Base-by-base conservation (phyloP, 2,888 invertebrate genomes). In the Congeria kusceri region DNA sequence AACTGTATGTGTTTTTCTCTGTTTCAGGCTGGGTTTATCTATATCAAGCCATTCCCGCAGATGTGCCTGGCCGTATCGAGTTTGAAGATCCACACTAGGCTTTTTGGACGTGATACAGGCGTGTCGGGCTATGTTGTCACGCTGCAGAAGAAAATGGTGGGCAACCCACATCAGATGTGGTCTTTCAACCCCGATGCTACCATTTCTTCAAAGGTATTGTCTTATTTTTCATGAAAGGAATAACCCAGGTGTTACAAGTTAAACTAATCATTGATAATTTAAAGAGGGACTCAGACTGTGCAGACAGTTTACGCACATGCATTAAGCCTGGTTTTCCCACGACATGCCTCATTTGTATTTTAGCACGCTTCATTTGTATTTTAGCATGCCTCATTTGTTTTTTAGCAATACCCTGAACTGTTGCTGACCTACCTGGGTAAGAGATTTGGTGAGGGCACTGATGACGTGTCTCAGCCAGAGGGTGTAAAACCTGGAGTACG, bases 351-450 rank as follows among this genome's bases (percentile, higher is more conserved):
- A 32, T 39, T n/a, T 39, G 9, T 39, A 39, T 7, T 3, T 39
- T 39, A 39, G 15, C 39, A 39, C 15, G 3, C 3, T 39, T 39
- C 39, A 9, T 39, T 15, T 1, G 5, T 9, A 1, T 39, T 39
- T 11, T 7, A 39, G 13, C 15, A 39, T 53, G 13, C 25, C 13
- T 18, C 32, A 15, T 13, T 39, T 39, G 39, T 39, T 11, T 70
- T 83, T 4, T 69, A 92, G 92, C 83, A 87, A 5, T 84, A 92
- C 53, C 89, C 91, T 1, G 88, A 89, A n/a, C 79, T 92, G 56
- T 79, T 87, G 5, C 67, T 93, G 82, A 93, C 93, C 0, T 92
- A 91, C 82, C 84, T 92, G 5, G 92, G 92, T 27, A 85, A 89
- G 61, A 87, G 88, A 69, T 80, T 80, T 64, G 88, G 87, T 1